Evolutionary conservation across 2,797 vertebrate genomes (phyloP).

Genomic region (Acanthis flammea): DNA sequence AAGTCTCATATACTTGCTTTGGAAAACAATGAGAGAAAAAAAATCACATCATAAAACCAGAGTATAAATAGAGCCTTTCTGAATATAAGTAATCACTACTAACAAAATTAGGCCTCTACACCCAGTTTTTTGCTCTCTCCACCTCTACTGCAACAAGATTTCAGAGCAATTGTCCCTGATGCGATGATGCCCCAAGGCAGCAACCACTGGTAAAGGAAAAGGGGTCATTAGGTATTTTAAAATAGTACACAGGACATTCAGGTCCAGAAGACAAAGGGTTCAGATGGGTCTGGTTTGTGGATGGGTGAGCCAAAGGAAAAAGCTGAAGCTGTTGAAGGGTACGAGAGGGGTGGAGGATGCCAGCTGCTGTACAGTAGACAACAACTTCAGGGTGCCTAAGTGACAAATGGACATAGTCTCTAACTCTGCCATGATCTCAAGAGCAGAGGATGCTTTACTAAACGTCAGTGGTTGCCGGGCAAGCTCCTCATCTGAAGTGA

Average conservation of each 20-base stretch:
- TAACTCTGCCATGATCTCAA: not conserved
- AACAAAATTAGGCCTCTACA: not conserved
- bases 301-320: not conserved
- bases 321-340: not conserved
- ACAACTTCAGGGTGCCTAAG: not conserved
- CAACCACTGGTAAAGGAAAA: not conserved
- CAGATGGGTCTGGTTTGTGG: not conserved
- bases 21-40: not conserved
- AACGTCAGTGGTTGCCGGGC: not conserved
- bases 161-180: not conserved
- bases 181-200: not conserved
- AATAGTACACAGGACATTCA: not conserved
- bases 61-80: not conserved
- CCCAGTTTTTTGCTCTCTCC: accelerated
- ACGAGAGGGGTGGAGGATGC: not conserved
- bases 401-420: not conserved
- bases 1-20: not conserved
- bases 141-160: not conserved
- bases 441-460: not conserved
- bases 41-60: not conserved
- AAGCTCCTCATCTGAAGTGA: not conserved
- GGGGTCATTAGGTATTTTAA: not conserved
- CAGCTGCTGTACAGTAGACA: not conserved
- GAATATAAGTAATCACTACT: not conserved
- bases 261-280: not conserved